Evolutionary conservation across 2,797 vertebrate genomes (phyloP), one percentile per base, ranked within the genome.

Genomic region (Echiichthys vipera): DNA sequence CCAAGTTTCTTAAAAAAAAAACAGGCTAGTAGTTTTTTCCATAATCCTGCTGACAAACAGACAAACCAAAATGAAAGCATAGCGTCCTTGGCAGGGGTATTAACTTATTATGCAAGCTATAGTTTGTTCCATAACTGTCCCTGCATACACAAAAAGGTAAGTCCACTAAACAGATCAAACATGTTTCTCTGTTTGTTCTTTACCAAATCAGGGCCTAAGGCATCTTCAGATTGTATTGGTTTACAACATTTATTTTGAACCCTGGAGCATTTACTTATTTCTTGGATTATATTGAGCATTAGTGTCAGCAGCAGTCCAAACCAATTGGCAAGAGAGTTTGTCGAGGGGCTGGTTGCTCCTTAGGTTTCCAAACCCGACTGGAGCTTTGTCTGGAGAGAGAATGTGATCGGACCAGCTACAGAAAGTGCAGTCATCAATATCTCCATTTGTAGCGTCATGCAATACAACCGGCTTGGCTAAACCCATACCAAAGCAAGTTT

Each of bases 201-300:
- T 54, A 30, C 51, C 69, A 77, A 74, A 68, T 71, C 27, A 69
- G 39, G 39, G 71, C 62, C 74, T 50, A 5, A 80, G 69, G 69
- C 57, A 78, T 61, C 45, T 71, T 68, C 55, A 76, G 56, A 71
- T 43, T n/a, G 59, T 30, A 67, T 74, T 74, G 64, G 14, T 47
- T 70, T 74, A 40, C 55, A 79, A 58, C 39, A 64, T 74, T 77
- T 82, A 59, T 59, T 74, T 73, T 62, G 58, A 78, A 74, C 57
- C 71, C 75, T 66, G 51, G 17, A 81, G 79, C 65, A 13, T 18
- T 78, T 73, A 64, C 13, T 50, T 46, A 45, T 42, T 62, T 43
- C 22, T 2, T 72, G 64, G 36, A 39, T 47, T 82, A 25, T 37
- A 50, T 29, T 76, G 37, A 63, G 29, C 56, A 62, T 36, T 7